Evolutionary conservation across 2,888 invertebrate genomes (phyloP).

Genomic region (Torymus tubicola): DNA sequence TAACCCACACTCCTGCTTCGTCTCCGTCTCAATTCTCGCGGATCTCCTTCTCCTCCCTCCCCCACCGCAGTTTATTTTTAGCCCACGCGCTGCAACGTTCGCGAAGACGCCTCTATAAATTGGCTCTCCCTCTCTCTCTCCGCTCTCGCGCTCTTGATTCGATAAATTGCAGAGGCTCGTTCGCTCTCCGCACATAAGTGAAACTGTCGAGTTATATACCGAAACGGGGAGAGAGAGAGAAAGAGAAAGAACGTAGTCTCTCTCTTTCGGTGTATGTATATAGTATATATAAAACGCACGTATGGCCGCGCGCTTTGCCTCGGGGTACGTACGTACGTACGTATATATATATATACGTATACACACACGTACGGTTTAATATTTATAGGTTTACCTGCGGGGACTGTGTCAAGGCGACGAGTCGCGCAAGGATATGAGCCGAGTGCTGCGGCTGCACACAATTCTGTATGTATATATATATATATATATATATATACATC

Average conservation of each 20-base stretch:
- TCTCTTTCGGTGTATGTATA: too few species aligned
- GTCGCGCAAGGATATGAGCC: conserved; percentile 43
- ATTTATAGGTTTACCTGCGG: conserved; percentile 52
- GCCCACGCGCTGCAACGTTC: neutral
- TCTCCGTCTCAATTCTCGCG: neutral
- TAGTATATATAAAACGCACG: too few species aligned
- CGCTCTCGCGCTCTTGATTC: conserved; percentile 34
- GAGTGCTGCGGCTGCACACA: too few species aligned
- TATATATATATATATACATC: neutral
- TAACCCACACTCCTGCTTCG: too few species aligned
- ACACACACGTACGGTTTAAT: conserved; percentile 31
- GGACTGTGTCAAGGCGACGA: conserved; percentile 59
- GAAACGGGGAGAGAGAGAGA: too few species aligned
- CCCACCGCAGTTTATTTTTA: conserved; percentile 41
- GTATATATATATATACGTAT: neutral
- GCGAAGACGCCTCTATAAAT: conserved; percentile 37
- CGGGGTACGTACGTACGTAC: neutral
- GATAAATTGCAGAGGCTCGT: conserved; percentile 31
- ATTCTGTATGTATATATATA: too few species aligned
- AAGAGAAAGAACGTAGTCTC: too few species aligned
- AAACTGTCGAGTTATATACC: too few species aligned
- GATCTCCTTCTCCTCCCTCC: neutral
- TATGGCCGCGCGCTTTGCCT: too few species aligned
- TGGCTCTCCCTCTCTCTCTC: neutral
- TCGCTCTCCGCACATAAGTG: too few species aligned